Evolutionary conservation across 2,797 vertebrate genomes (phyloP), one percentile per base, ranked within the genome.

Genomic region (Sus cebifrons): DNA sequence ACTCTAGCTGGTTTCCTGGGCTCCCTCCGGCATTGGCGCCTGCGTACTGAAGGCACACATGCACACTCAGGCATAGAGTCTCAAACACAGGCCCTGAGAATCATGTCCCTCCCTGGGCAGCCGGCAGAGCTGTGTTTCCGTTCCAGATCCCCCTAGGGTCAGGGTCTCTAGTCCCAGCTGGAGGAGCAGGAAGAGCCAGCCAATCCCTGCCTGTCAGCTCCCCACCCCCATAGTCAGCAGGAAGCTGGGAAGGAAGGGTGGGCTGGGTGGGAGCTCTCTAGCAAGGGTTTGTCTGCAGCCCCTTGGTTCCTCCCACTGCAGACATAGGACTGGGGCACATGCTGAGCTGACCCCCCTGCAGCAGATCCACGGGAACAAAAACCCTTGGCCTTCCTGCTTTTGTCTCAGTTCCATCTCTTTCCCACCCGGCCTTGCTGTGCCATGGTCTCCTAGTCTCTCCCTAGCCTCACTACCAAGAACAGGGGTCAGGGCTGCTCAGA

Each of bases 221-320:
- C 60, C 58, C 4, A 21, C 27, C 62, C 44, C 52, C 23, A 12
- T 4, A 17, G 60, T 44, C 77, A 84, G 62, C 83, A 95, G 95
- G 96, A 96, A 95, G 86, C 92, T 32, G 36, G 81, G 79, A 49
- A 81, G 91, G 81, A 71, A 95, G 74, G 92, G 68, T 52, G 27
- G 70, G 21, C 71, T 70, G 67, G 40, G 56, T 70, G 49, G 81
- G 68, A 87, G 25, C 65, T 1, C 52, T 88, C 52, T 18, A 56
- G 18, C 52, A 67, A 86, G 73, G 65, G 17, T 81, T 73, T 56
- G 40, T 58, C 71, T 65, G 1, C 36, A 90, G 36, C 12, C 13
- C 58, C 21, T n/a, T 0, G 2, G 65, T 65, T 68, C 44, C 44
- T 77, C 44, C 82, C 82, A 5, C 11, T 7, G 3, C 58, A 78